phyloP scores from a whole-genome alignment of 2,888 invertebrate species.

The Cerceris rybyensis region DNA sequence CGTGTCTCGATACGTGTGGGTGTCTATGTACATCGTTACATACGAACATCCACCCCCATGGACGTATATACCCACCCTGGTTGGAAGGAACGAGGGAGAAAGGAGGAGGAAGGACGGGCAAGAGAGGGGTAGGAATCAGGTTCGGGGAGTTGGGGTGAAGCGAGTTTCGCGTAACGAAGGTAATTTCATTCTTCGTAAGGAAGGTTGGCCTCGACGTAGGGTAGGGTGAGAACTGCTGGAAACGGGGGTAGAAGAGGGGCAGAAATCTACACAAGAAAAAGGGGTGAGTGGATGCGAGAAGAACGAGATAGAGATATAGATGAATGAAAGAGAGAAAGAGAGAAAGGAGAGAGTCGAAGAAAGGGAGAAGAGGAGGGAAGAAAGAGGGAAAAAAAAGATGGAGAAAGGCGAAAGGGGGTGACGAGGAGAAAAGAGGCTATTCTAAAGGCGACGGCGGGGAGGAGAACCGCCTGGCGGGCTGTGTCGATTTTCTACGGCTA shows the following conservation, averaged over 20 bases:
- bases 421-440: slow-evolving; percentile 60
- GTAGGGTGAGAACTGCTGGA: slow-evolving; percentile 56
- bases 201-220: slow-evolving; percentile 65
- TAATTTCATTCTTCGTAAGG: slow-evolving; percentile 80
- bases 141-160: slow-evolving; percentile 70
- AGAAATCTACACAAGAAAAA: slow-evolving; percentile 63
- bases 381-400: slow-evolving; percentile 24
- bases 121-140: slow-evolving; percentile 52
- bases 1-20: slow-evolving; percentile 35
- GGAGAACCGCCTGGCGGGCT: slow-evolving; percentile 58
- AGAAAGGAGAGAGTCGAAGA: slow-evolving; percentile 29
- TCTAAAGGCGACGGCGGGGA: slow-evolving; percentile 33
- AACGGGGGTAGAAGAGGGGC: slow-evolving; percentile 66
- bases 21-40: slow-evolving; percentile 27
- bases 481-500: slow-evolving; percentile 75
- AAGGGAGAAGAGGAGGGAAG: slow-evolving; percentile 26
- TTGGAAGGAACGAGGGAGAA: slow-evolving; percentile 15
- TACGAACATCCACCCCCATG: slow-evolving; percentile 5
- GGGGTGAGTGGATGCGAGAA: slow-evolving; percentile 67
- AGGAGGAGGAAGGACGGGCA: slow-evolving; percentile 30
- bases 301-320: slow-evolving; percentile 46
- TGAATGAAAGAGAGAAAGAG: slow-evolving; percentile 45
- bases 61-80: background rate
- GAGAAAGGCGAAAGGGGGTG: slow-evolving; percentile 29
- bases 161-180: slow-evolving; percentile 81